These are phyloP conservation scores for Minunthozetes semirufus DNA, from an alignment of 2,888 invertebrate species.

Conservation along the genomic window DNA sequence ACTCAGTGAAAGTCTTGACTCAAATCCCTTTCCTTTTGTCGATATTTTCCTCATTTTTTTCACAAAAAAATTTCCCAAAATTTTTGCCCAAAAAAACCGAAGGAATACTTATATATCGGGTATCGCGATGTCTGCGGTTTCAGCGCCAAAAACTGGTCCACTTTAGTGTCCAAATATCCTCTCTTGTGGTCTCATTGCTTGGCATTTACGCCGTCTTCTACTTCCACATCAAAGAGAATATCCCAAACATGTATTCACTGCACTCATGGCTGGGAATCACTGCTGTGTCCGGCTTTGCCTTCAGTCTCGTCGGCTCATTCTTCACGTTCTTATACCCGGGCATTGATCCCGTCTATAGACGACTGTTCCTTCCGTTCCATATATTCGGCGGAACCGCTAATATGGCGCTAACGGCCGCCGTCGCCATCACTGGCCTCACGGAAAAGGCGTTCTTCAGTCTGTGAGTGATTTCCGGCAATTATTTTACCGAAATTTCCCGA, in stretches of 20 bases:
- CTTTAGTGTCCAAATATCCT: conserved; percentile 60
- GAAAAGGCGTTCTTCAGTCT: conserved; percentile 63
- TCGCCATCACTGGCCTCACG: conserved; percentile 65
- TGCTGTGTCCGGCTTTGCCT: conserved; percentile 65
- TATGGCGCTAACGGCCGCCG: conserved; percentile 61
- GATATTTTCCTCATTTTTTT: too few species aligned
- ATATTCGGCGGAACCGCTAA: conserved; percentile 66
- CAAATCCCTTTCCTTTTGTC: too few species aligned
- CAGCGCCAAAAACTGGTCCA: conserved; percentile 67
- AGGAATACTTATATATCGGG: conserved; percentile 66
- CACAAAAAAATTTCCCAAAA: too few species aligned
- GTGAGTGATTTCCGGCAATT: conserved; percentile 41
- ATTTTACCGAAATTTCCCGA: background rate
- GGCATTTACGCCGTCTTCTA: conserved; percentile 72
- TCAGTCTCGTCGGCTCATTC: conserved; percentile 67
- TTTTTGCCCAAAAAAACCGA: background rate
- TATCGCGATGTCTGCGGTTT: conserved; percentile 65
- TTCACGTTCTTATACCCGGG: conserved; percentile 67
- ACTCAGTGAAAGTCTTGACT: too few species aligned
- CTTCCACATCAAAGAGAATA: conserved; percentile 61
- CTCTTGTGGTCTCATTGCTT: conserved; percentile 62
- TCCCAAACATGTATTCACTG: conserved; percentile 64
- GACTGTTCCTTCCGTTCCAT: conserved; percentile 66
- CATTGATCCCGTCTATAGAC: conserved; percentile 56
- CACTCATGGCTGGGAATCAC: conserved; percentile 75